Evolutionary conservation across 2,797 vertebrate species (phyloP).

Genomic region (Hozukius guyotensis): DNA sequence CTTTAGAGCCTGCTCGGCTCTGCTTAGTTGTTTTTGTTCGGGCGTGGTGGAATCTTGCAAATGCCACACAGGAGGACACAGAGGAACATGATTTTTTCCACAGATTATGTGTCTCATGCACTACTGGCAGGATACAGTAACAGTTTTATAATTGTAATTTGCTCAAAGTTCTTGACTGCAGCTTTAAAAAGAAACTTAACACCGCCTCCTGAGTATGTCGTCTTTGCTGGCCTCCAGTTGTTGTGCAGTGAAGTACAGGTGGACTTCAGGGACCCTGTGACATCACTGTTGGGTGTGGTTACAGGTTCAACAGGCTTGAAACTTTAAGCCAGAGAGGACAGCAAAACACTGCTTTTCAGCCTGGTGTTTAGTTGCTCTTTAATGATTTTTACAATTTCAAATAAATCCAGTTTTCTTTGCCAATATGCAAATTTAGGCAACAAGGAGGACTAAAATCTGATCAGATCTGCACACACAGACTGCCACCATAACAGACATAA

Average conservation of each 20-base stretch:
- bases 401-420: background rate
- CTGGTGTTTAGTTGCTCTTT: background rate
- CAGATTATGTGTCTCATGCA: too few species aligned
- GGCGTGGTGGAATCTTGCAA: too few species aligned
- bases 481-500: background rate
- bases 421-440: background rate
- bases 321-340: background rate
- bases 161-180: background rate
- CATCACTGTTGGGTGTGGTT: background rate
- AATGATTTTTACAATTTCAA: background rate
- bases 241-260: background rate
- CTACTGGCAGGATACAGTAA: too few species aligned
- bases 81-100: too few species aligned
- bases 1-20: too few species aligned
- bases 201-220: background rate
- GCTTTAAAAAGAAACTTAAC: background rate
- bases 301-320: too few species aligned
- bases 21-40: too few species aligned
- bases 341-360: background rate
- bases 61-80: too few species aligned
- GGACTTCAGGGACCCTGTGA: background rate
- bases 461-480: background rate
- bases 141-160: too few species aligned
- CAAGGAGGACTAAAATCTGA: background rate
- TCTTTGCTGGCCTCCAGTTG: background rate